Evolutionary conservation across 2,888 invertebrate species (phyloP), one percentile per base, ranked within the genome.

Genomic region (Plebejus melissa): DNA sequence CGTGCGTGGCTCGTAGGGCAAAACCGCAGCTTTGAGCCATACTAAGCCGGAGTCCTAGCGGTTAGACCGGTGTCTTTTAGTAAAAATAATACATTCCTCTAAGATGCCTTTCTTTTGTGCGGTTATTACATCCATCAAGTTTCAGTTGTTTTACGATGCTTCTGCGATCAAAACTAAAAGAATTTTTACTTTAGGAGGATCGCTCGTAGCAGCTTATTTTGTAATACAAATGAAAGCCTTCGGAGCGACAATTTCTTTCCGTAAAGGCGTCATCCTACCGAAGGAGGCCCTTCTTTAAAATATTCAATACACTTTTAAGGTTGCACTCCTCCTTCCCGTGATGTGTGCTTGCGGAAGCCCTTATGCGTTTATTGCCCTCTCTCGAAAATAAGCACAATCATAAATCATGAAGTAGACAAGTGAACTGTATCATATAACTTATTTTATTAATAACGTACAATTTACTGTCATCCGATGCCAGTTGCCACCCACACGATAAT

Each of bases 301-400:
- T 65, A 65, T 65, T 65, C 32, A 65, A 65, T 65, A 65, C 65
- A 65, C 65, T 65, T 65, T 65, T 65, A 13, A 65, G 65, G 65
- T 13, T 36, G 65, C 65, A 65, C 32, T 36, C 65, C 6, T 32
- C 28, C 60, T 60, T 28, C 22, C 28, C 60, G 60, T 60, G 54
- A 54, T 54, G 65, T 65, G 32, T 65, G 32, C 65, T 65, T 65
- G 65, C 65, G 65, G 65, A 65, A 65, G 32, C 32, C 65, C 65
- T 65, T 32, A 65, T 36, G 65, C 32, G 65, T 65, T 65, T 65
- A 65, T 32, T 32, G 65, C 65, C 65, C 28, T 65, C 60, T 60
- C 65, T 65, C 32, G 32, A 65, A 65, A 65, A 65, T 65, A 65
- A 65, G 65, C 32, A 36, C 16, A 65, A 65, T 32, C 65, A 65